Base-by-base conservation (phyloP, 2,888 invertebrate genomes). In the Hypercompe scribonia region DNA sequence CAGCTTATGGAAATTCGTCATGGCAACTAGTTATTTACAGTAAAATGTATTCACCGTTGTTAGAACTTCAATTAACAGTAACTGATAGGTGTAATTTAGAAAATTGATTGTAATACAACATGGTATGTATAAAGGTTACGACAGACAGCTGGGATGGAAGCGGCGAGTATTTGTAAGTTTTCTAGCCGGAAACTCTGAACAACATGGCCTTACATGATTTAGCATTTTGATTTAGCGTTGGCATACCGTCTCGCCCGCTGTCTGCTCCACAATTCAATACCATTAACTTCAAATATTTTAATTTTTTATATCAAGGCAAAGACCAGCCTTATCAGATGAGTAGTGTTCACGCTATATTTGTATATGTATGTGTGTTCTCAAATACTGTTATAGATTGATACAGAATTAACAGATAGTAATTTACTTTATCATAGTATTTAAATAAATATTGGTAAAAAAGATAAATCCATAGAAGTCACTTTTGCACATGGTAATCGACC, bases 1-100 rank as follows among this genome's bases (percentile, higher is more conserved):
- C 64, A 69, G 66, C 54, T 58, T 70, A 61, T 42, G n/a, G 68
- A 34, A 50, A 74, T 74, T 68, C 18, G 71, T 54, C 58, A 71
- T 67, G 54, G 33, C 42, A 61, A 58, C 33, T 61, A 68, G 61
- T 42, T 65, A 70, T 46, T 63, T 63, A 46, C 67, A 34, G 34
- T 66, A 42, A 46, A 67, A 63, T 33, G 21, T 39, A 61, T 61
- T 61, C 39, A 71, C 71, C 67, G 71, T 71, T 65, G 11, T 42
- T 11, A 18, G 39, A 39, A 39, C 65, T 66, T 28, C 21, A 66
- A 31, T 42, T 66, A 66, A 31, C 65, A 31, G 42, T 54, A 36
- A 34, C 50, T 46, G 46, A 33, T 34, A 54, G 15, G 24, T 24
- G 24, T 54, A 1, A 68, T 24, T 50, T 67, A n/a, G 24, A 34